These are phyloP conservation scores for Tursiops truncatus DNA, from an alignment of 2,113 vertebrate species.

Conservation along the genomic window DNA sequence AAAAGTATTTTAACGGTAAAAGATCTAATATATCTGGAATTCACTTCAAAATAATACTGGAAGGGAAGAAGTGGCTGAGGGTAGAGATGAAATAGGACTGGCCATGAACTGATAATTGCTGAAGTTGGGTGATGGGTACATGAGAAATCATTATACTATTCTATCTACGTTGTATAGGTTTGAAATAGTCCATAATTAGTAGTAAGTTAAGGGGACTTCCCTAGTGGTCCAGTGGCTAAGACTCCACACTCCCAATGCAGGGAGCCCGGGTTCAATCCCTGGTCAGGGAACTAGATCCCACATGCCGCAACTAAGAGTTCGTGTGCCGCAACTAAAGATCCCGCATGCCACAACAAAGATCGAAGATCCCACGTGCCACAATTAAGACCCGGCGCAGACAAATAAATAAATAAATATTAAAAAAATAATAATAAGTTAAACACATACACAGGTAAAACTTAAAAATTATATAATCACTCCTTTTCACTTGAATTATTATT, in stretches of 20 bases:
- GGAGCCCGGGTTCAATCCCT: too few relatives aligned
- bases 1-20: conserved; percentile 17
- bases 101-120: neutral
- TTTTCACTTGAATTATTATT: conserved; percentile 2
- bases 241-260: too few relatives aligned
- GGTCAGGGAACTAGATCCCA: too few relatives aligned
- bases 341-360: too few relatives aligned
- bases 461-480: neutral
- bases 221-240: too few relatives aligned
- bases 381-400: too few relatives aligned
- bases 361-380: too few relatives aligned
- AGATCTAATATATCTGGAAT: neutral
- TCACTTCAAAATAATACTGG: conserved; percentile 15
- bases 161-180: neutral
- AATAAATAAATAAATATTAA: too few relatives aligned
- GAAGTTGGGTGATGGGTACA: neutral
- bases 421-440: neutral
- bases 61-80: neutral
- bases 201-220: neutral
- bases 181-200: neutral
- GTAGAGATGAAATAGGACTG: neutral
- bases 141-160: neutral
- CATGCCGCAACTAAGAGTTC: too few relatives aligned
- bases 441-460: neutral
- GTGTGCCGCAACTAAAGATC: too few relatives aligned